Evolutionary conservation across 2,797 vertebrate species (phyloP).

Genomic region (Rhyacichthys aspro): DNA sequence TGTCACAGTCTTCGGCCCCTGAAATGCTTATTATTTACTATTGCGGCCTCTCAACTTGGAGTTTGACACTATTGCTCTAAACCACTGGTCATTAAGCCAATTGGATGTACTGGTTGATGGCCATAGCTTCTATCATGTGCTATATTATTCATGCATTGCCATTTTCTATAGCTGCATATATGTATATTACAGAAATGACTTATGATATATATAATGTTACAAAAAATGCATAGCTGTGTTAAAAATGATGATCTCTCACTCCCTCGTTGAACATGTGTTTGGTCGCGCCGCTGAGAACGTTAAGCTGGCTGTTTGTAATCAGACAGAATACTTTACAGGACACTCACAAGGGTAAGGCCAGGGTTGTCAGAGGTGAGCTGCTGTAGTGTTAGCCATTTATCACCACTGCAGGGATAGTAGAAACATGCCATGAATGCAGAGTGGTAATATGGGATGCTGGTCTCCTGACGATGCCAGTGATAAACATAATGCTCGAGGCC

Average conservation of each 20-base stretch:
- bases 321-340: constrained; percentile 74
- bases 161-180: too few species aligned
- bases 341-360: constrained; percentile 73
- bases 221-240: constrained; percentile 7
- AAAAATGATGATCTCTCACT: constrained; percentile 19
- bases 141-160: too few species aligned
- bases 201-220: background rate
- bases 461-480: constrained; percentile 70
- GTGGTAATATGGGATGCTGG: constrained; percentile 67
- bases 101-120: too few species aligned
- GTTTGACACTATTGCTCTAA: too few species aligned
- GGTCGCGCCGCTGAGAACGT: constrained; percentile 21
- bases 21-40: too few species aligned
- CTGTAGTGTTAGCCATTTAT: constrained; percentile 73
- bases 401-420: constrained; percentile 65
- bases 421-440: constrained; percentile 74
- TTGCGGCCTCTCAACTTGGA: too few species aligned
- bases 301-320: constrained; percentile 60
- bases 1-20: too few species aligned
- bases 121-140: too few species aligned
- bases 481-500: constrained; percentile 73
- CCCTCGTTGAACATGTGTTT: constrained; percentile 36
- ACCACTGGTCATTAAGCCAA: too few species aligned
- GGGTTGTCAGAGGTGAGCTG: constrained; percentile 73
- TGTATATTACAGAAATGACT: too few species aligned